A percentile compares a stretch with the other conserved stretches of the same genome.
phyloP scores from a whole-genome alignment of 2,797 vertebrate species.

The Phoxinus dragarum region DNA sequence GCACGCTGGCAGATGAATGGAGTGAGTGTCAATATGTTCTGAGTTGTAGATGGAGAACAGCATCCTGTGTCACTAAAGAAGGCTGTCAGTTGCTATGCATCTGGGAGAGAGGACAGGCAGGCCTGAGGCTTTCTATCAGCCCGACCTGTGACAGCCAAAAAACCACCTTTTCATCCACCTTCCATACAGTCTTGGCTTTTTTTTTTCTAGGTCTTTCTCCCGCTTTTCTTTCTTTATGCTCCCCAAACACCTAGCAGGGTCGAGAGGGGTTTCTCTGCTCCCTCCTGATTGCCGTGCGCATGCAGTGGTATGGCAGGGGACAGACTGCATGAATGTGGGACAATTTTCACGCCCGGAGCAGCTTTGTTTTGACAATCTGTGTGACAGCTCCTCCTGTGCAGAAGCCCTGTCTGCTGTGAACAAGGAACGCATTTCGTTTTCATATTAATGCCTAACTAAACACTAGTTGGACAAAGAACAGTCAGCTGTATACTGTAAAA shows the following conservation, averaged over 20 bases:
- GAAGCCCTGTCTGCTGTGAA: conserved; percentile 27
- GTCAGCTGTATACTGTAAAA: conserved; percentile 13
- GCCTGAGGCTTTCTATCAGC: conserved; percentile 58
- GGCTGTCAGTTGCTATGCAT: conserved; percentile 56
- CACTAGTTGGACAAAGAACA: conserved; percentile 10
- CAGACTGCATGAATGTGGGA: conserved; percentile 34
- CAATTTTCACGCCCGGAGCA: conserved; percentile 21
- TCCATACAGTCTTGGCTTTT: conserved; percentile 17
- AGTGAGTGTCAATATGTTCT: conserved; percentile 42
- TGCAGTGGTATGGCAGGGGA: conserved; percentile 30
- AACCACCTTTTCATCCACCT: conserved; percentile 53
- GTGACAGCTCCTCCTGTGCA: conserved; percentile 32
- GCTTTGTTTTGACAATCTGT: conserved; percentile 40
- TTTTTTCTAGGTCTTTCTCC: conserved; percentile 18
- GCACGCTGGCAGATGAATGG: conserved; percentile 53
- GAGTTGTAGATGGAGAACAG: conserved; percentile 51
- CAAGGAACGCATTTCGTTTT: neutral
- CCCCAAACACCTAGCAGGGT: conserved; percentile 27
- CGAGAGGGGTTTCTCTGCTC: conserved; percentile 26
- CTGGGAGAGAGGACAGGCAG: conserved; percentile 47
- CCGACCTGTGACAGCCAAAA: conserved; percentile 60
- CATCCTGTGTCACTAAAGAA: conserved; percentile 51
- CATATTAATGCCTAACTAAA: conserved; percentile 7
- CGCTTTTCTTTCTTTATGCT: conserved; percentile 30
- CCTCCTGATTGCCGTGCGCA: conserved; percentile 38